Evolutionary conservation across 2,113 vertebrate species (phyloP).

Genomic region (Anthoscopus minutus): DNA sequence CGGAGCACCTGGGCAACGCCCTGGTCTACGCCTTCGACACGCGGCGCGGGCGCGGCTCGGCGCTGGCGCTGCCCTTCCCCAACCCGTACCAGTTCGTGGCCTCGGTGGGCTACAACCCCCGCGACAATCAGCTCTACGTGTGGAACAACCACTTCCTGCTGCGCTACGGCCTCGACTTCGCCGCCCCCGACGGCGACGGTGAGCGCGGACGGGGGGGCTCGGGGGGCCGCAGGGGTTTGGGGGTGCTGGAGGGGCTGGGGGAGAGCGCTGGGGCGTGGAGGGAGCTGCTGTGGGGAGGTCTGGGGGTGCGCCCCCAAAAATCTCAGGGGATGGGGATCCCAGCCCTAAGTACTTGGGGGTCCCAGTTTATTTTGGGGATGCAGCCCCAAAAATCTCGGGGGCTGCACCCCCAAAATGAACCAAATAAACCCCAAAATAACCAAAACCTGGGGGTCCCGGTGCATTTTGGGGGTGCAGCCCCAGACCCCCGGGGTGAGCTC

Average conservation of each 20-base stretch:
- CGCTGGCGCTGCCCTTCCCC: constrained; percentile 80
- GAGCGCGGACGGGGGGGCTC: neutral
- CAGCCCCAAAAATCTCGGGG: no score
- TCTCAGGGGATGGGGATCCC: no score
- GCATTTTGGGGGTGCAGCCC: neutral
- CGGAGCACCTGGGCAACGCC: constrained; percentile 84
- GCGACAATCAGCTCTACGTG: constrained; percentile 93
- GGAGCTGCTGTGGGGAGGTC: no score
- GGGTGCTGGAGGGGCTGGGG: neutral
- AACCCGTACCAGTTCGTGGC: constrained; percentile 95
- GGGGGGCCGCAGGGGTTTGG: no score
- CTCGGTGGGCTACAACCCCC: constrained; percentile 92
- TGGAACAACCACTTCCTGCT: constrained; percentile 96
- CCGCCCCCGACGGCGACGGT: constrained; percentile 83
- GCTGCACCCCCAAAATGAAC: no score
- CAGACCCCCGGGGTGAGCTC: neutral
- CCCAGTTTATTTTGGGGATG: no score
- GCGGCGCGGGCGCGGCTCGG: constrained; percentile 80
- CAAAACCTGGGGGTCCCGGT: neutral
- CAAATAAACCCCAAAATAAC: no score
- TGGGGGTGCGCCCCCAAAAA: no score
- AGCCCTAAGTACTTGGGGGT: no score
- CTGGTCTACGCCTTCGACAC: constrained; percentile 92
- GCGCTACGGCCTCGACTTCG: constrained; percentile 87
- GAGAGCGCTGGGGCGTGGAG: no score